phyloP scores from a whole-genome alignment of 2,113 vertebrate species.

The Mobula birostris region DNA sequence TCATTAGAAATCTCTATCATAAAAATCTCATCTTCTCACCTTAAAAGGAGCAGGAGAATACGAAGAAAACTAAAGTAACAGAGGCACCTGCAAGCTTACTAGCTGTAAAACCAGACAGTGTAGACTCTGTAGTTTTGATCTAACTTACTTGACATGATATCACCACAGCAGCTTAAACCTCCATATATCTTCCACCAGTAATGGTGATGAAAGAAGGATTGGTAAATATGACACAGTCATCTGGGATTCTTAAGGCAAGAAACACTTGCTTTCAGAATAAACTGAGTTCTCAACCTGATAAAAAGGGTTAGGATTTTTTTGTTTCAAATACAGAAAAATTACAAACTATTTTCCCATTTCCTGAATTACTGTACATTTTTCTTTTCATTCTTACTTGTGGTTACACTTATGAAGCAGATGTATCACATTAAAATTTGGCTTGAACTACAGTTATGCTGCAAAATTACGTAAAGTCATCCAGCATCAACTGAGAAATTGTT shows the following conservation, averaged over 20 bases:
- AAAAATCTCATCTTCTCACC: background rate
- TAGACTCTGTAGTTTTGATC: background rate
- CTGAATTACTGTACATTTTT: background rate
- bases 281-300: too few species aligned
- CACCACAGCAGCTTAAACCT: background rate
- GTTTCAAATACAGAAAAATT: too few species aligned
- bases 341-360: background rate
- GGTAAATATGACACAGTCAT: background rate
- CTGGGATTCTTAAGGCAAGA: background rate
- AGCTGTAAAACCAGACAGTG: background rate
- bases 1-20: background rate
- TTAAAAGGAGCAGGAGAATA: background rate
- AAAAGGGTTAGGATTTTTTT: too few species aligned
- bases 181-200: too few species aligned
- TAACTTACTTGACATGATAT: background rate
- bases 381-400: background rate
- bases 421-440: background rate
- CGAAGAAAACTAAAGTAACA: background rate
- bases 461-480: too few species aligned
- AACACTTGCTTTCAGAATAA: too few species aligned
- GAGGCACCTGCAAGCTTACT: constrained; percentile 10
- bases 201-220: background rate
- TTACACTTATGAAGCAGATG: background rate
- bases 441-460: background rate
- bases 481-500: too few species aligned